phyloP scores from a whole-genome alignment of 2,797 vertebrate genomes.

The Fringilla coelebs region DNA sequence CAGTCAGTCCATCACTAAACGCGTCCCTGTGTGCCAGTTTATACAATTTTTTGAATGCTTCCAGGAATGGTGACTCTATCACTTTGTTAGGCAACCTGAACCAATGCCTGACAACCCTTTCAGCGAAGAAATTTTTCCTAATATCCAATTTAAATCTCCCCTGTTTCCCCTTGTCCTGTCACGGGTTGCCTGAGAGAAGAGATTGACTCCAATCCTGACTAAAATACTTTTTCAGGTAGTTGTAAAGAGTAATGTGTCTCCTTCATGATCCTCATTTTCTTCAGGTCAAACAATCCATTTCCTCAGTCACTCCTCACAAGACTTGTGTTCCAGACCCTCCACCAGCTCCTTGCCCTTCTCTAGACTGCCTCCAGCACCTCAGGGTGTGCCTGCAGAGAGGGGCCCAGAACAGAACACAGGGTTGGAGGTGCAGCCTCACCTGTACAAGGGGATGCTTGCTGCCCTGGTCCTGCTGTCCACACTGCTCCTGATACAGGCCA shows the following conservation, averaged over 20 bases:
- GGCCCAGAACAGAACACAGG: fast-evolving
- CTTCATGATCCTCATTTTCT: neutral
- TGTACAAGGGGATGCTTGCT: no score
- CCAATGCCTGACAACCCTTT: neutral
- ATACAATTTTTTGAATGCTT: neutral
- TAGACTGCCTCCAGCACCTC: neutral
- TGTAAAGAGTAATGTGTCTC: neutral
- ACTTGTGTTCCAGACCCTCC: neutral
- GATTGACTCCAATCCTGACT: neutral
- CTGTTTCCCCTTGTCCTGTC: neutral
- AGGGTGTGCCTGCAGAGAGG: no score
- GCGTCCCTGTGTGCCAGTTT: neutral
- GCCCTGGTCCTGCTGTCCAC: neutral
- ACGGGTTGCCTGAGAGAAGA: neutral
- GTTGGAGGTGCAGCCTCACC: no score
- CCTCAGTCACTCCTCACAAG: neutral
- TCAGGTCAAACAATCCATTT: neutral
- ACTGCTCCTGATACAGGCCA: neutral
- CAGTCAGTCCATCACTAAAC: neutral
- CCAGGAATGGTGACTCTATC: neutral
- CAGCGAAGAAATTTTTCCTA: neutral
- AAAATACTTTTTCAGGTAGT: neutral
- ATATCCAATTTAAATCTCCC: neutral
- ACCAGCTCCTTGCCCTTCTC: no score
- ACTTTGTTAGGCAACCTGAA: neutral